phyloP scores from a whole-genome alignment of 1,140 invertebrate genomes.

The Nautilus pompilius region DNA sequence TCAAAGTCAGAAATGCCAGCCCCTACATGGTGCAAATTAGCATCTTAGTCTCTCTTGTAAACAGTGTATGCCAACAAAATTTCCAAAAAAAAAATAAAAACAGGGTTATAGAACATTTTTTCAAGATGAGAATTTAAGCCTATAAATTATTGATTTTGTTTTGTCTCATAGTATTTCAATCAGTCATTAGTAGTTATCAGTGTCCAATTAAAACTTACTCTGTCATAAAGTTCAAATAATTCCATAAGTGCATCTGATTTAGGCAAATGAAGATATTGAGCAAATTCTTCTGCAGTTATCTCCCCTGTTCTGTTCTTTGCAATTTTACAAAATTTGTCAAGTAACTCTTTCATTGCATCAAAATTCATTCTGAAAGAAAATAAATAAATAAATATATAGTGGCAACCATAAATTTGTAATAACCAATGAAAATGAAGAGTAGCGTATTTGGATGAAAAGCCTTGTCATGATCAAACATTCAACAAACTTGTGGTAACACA shows the following conservation, averaged over 20 bases:
- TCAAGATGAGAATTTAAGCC: neutral
- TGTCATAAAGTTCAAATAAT: constrained; percentile 69
- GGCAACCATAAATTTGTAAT: neutral
- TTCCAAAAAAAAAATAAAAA: neutral
- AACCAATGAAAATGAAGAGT: neutral
- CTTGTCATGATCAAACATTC: neutral
- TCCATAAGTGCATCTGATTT: constrained; percentile 60
- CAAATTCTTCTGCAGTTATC: constrained; percentile 64
- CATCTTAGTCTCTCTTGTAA: too few relatives aligned
- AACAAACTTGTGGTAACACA: neutral
- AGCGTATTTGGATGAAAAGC: too few relatives aligned
- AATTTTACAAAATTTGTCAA: constrained; percentile 53
- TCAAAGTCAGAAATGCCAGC: too few relatives aligned
- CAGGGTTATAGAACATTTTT: neutral
- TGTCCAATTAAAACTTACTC: constrained; percentile 56
- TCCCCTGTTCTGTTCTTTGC: constrained; percentile 53
- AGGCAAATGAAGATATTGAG: constrained; percentile 63
- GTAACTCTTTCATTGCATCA: constrained; percentile 38
- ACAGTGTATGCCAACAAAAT: neutral
- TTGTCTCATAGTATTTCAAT: neutral
- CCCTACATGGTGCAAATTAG: too few relatives aligned
- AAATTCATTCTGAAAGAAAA: constrained; percentile 33
- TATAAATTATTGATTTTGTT: neutral
- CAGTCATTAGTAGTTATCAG: too few relatives aligned
- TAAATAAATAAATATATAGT: neutral